A percentile compares a stretch with the other conserved stretches of the same genome.
phyloP scores from a whole-genome alignment of 2,888 invertebrate species.

The Cerastis leucographa region DNA sequence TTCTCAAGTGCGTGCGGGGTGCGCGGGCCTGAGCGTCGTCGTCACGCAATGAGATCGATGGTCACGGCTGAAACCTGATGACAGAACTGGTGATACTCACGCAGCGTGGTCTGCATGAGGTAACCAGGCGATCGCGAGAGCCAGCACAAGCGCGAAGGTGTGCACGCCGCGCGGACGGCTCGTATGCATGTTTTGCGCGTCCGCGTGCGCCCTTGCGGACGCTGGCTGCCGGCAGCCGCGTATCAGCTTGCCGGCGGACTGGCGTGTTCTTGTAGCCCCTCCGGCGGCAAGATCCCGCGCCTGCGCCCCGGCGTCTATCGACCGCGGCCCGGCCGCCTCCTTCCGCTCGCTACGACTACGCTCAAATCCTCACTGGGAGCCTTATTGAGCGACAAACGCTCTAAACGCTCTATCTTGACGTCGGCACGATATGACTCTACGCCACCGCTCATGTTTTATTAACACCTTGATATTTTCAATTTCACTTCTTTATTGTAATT shows the following conservation, averaged over 20 bases:
- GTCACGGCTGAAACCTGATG: slow-evolving; percentile 42
- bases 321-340: slow-evolving; percentile 80
- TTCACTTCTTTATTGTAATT: slow-evolving; percentile 53
- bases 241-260: slow-evolving; percentile 84
- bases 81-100: slow-evolving; percentile 78
- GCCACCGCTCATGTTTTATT: slow-evolving; percentile 76
- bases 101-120: slow-evolving; percentile 84
- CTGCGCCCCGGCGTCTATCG: slow-evolving; percentile 83
- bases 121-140: slow-evolving; percentile 83
- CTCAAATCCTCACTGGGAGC: slow-evolving; percentile 79
- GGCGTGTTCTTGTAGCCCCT: slow-evolving; percentile 74
- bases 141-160: slow-evolving; percentile 83
- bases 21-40: slow-evolving; percentile 58
- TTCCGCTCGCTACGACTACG: slow-evolving; percentile 77
- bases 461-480: slow-evolving; percentile 65
- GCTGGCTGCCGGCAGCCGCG: slow-evolving; percentile 86
- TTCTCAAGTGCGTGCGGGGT: slow-evolving; percentile 70
- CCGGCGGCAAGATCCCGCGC: slow-evolving; percentile 78
- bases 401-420: slow-evolving; percentile 77
- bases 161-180: slow-evolving; percentile 84
- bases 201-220: slow-evolving; percentile 78
- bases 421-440: slow-evolving; percentile 70
- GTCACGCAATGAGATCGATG: slow-evolving; percentile 62
- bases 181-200: slow-evolving; percentile 82
- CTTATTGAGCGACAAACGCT: slow-evolving; percentile 82